Conservation (phyloP, 2,888 invertebrate genomes). For the Acrobasis consociella region DNA sequence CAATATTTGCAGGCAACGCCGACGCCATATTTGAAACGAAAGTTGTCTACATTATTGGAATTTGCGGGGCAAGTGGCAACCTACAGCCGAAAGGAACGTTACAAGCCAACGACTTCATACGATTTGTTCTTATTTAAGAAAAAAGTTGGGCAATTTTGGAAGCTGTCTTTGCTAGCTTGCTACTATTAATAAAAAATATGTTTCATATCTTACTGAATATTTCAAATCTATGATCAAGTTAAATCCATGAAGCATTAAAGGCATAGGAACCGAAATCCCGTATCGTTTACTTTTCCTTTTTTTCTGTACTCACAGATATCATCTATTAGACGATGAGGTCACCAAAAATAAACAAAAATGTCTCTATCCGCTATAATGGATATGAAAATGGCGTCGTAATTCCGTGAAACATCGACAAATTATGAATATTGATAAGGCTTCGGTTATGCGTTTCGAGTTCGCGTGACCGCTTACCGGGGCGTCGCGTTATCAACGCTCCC, state of each 20-base stretch:
- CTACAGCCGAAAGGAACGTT: background rate
- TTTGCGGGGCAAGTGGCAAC: constrained; percentile 40
- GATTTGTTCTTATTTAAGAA: background rate
- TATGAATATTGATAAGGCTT: constrained; percentile 53
- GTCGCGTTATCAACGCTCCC: constrained; percentile 49
- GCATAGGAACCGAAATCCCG: too few species aligned
- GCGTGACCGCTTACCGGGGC: constrained; percentile 54
- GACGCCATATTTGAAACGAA: constrained; percentile 57
- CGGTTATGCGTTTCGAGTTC: constrained; percentile 47
- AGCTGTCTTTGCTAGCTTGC: too few species aligned
- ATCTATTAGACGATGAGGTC: too few species aligned
- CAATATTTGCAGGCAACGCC: constrained; percentile 64
- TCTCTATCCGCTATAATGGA: constrained; percentile 13
- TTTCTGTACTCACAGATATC: too few species aligned
- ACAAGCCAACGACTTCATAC: background rate
- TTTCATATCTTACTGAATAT: too few species aligned
- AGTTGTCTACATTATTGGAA: constrained; percentile 62
- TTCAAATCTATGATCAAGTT: too few species aligned
- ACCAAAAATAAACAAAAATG: background rate
- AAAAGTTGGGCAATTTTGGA: too few species aligned
- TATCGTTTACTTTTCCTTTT: too few species aligned
- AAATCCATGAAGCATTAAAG: too few species aligned
- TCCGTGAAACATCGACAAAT: constrained; percentile 40
- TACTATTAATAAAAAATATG: too few species aligned
- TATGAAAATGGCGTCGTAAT: constrained; percentile 6